A percentile compares a stretch with the other conserved stretches of the same genome.
Conservation (phyloP, 2,888 invertebrate genomes). For the Drosophila gaucha region DNA sequence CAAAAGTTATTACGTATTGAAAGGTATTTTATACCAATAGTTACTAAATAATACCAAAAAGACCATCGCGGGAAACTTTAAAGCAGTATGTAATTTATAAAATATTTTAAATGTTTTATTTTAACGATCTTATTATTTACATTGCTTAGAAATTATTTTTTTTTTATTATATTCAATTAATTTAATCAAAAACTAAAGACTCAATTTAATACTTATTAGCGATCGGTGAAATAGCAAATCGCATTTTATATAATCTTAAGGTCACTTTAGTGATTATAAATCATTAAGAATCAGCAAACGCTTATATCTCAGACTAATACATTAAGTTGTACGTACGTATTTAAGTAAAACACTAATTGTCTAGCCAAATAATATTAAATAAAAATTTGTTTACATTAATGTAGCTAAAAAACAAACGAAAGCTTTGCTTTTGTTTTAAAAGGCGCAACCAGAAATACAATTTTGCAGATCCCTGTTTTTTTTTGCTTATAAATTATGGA, state of each 20-base stretch:
- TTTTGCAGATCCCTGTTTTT: slow-evolving; percentile 5
- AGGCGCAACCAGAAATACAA: slow-evolving; percentile 15
- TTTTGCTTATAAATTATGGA: slow-evolving; percentile 62
- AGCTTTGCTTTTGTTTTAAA: slow-evolving; percentile 51
- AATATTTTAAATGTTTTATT: slow-evolving; percentile 4
- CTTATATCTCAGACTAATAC: slow-evolving; percentile 1
- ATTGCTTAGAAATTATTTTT: slow-evolving; percentile 2
- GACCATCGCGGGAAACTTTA: neutral
- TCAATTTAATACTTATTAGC: slow-evolving; percentile 24
- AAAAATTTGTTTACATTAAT: slow-evolving; percentile 18
- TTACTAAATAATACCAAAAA: neutral
- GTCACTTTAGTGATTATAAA: slow-evolving; percentile 54
- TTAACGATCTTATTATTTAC: neutral
- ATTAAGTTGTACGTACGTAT: slow-evolving; percentile 25
- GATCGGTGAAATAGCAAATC: slow-evolving; percentile 6
- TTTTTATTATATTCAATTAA: neutral
- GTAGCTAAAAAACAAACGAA: slow-evolving; percentile 28
- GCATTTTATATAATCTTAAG: slow-evolving; percentile 34
- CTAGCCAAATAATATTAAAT: slow-evolving; percentile 15
- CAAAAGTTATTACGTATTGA: too few species aligned
- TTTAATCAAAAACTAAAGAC: slow-evolving; percentile 15
- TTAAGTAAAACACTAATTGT: neutral
- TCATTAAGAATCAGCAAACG: slow-evolving; percentile 27
- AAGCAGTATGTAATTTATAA: neutral
- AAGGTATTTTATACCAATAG: too few species aligned